Evolutionary conservation across 2,113 vertebrate species (phyloP), one percentile per base, ranked within the genome.

Genomic region (Ifrita kowaldi): DNA sequence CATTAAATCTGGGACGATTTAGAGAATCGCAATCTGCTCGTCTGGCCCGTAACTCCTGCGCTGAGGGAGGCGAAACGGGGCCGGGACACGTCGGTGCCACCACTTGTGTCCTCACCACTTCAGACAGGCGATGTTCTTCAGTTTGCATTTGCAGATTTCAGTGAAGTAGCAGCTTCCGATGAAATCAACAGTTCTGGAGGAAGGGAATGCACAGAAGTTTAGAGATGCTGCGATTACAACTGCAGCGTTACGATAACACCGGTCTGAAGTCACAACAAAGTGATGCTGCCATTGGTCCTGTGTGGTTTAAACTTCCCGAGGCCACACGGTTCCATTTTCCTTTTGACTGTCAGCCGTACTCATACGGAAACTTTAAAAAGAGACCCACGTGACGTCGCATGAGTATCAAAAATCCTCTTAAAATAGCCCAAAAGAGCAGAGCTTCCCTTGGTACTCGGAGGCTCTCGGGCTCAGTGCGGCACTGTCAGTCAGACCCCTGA

Each of bases 91-190:
- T 1, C 12, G 0, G 52, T 6, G 41, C 2, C 59, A 2, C 1
- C 35, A 14, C 2, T 3, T 18, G 16, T 4, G 16, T 33, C 70
- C 98, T 95, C 98, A 99, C 99, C 99, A 99, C 98, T 99, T 99
- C 20, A 99, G 92, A 84, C 99, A 99, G 1, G 99, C 99, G 13
- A 99, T 98, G 97, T 99, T 99, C 98, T 99, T 99, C 98, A 99
- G 98, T 60, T 99, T 99, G 97, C 99, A 99, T 70, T 98, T 98
- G 98, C 99, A 99, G 97, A 98, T 99, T 52, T 99, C 98, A 3
- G 99, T 99, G 12, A 98, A 99, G 97, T 99, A 99, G 97, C 99
- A 99, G 98, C 98, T 98, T 76, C 99, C 99, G 49, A 98, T 99
- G 98, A 99, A 99, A 97, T 99, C 99, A 21, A 99, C 99, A 23